Percentiles rank a stretch among this genome's conserved stretches.
phyloP scores from a whole-genome alignment of 2,888 invertebrate genomes.

The Unio pictorum region DNA sequence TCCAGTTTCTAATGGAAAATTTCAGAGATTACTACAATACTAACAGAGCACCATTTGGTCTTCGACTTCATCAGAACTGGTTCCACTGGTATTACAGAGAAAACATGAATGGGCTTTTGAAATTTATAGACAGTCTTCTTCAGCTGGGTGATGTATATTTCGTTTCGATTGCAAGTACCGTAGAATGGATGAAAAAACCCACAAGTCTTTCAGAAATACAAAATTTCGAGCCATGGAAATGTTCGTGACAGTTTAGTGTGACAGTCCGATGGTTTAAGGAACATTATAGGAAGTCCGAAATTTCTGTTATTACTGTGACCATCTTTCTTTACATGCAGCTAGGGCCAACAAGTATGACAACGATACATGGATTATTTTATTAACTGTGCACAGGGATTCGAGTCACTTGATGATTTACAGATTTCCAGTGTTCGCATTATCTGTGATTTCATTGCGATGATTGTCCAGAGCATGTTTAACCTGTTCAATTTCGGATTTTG shows the following conservation, averaged over 20 bases:
- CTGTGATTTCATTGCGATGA: too few relatives aligned
- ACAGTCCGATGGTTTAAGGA: too few relatives aligned
- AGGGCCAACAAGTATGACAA: too few relatives aligned
- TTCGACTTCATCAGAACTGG: slow-evolving; percentile 47
- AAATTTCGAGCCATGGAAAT: slow-evolving; percentile 55
- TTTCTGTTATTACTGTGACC: too few relatives aligned
- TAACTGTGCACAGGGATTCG: too few relatives aligned
- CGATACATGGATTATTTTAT: too few relatives aligned
- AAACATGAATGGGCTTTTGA: slow-evolving; percentile 36
- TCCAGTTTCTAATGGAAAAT: slow-evolving; percentile 79
- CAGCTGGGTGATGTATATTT: slow-evolving; percentile 58
- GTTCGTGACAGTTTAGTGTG: slow-evolving; percentile 10
- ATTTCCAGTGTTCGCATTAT: too few relatives aligned
- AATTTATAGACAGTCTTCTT: slow-evolving; percentile 40
- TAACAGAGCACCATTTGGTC: slow-evolving; percentile 42
- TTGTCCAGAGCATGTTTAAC: too few relatives aligned
- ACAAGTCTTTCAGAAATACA: slow-evolving; percentile 37
- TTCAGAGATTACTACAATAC: slow-evolving; percentile 73
- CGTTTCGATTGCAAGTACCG: slow-evolving; percentile 47
- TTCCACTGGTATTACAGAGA: slow-evolving; percentile 44
- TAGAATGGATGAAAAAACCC: slow-evolving; percentile 61
- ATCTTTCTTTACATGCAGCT: too few relatives aligned
- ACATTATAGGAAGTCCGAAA: too few relatives aligned
- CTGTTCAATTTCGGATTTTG: too few relatives aligned
- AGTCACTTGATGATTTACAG: too few relatives aligned